Evolutionary conservation across 2,113 vertebrate genomes (phyloP), one percentile per base, ranked within the genome.

Genomic region (Labeo catla): DNA sequence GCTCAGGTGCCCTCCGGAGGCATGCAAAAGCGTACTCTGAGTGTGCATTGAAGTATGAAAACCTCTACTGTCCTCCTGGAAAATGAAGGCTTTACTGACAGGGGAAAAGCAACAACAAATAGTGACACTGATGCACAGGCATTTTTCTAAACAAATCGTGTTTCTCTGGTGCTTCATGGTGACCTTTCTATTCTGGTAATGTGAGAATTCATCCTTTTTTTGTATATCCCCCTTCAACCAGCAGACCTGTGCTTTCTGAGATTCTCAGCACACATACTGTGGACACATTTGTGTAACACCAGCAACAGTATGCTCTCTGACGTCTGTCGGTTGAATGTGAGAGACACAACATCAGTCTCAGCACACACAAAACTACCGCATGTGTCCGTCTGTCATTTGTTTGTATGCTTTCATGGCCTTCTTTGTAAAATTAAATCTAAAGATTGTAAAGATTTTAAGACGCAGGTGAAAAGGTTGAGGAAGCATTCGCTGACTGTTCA

Each of bases 1-100:
- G 88, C 92, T 94, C 92, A 92, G 94, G 93, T 93, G 87, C 61
- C 78, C 59, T 88, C 87, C 88, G 80, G 83, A 90, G 83, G 57
- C 90, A 87, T 85, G 88, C 59, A 68, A 36, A 49, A 28, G 86
- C 81, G 36, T 8, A 76, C 84, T 91, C 85, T 28, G 85, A 88
- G 82, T 87, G 77, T 79, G 79, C 52, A 90, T 4, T 66, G 10
- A 54, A 39, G 87, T 12, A 84, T 66, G 16, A 81, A 87, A 79
- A 66, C 77, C 74, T 85, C 57, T 79, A 90, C 78, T 83, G 77
- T 52, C 87, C 74, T 45, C 89, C 86, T 87, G 84, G 34, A 39
- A 47, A 84, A 85, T 66, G 34, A 88, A 87, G 85, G 88, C 61
- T 83, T 13, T n/a, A 39, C 16, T 10, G 2, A 59, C 61, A 86